Evolutionary conservation across 2,113 vertebrate species (phyloP).

Genomic region (Natator depressus): DNA sequence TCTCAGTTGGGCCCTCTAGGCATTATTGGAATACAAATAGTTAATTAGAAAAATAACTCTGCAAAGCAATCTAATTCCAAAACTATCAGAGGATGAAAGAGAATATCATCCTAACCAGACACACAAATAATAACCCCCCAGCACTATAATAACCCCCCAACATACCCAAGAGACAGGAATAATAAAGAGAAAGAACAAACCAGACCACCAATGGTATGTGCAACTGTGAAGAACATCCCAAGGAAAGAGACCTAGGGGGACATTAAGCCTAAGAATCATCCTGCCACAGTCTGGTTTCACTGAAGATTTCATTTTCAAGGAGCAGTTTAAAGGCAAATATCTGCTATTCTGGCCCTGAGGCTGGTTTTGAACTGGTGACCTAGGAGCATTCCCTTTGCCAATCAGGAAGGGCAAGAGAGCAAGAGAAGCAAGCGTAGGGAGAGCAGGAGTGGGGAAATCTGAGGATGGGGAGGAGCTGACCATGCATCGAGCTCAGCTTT

Average conservation of each 20-base stretch:
- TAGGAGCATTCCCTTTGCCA: neutral
- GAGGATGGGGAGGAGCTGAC: constrained; percentile 75
- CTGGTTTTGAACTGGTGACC: constrained; percentile 28
- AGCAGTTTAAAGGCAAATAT: neutral
- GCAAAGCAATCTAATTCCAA: neutral
- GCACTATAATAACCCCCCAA: neutral
- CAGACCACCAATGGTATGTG: neutral
- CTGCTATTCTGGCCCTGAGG: constrained; percentile 42
- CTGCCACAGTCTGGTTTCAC: neutral
- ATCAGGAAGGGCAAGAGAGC: neutral
- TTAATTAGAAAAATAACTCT: neutral
- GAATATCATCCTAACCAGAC: neutral
- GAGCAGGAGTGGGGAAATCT: constrained; percentile 82
- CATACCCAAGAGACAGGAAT: accelerated
- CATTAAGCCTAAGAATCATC: accelerated
- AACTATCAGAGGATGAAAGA: neutral
- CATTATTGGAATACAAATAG: neutral
- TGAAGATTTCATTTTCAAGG: neutral
- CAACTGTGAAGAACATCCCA: accelerated
- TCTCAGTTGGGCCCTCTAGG: neutral
- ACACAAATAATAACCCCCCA: neutral
- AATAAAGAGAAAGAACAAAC: neutral
- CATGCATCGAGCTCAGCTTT: constrained; percentile 63
- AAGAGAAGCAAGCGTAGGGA: neutral
- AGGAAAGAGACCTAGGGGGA: neutral